Evolutionary conservation across 2,113 vertebrate species (phyloP), one percentile per base, ranked within the genome.

Genomic region (Pseudolaguvia tuberculata): DNA sequence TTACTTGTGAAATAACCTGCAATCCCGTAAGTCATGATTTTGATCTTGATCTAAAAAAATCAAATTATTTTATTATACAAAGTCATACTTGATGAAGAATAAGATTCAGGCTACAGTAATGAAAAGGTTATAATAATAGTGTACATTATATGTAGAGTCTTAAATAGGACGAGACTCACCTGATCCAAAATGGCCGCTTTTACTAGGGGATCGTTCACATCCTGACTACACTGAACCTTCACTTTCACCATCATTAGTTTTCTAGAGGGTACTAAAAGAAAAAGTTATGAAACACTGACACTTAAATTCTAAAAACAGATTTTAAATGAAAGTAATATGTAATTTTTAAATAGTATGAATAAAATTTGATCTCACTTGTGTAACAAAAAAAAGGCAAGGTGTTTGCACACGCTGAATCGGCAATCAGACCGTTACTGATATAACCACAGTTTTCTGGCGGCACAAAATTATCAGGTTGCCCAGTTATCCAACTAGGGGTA

Each of bases 371-470:
- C 6, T 62, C 6, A 42, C 7, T 10, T 18, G 42, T 52, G 15
- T 25, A 13, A 27, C 69, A 78, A 59, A 65, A 31, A 21, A 78
- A 78, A 31, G 76, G 56, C 9, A 39, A 39, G 1, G 9, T 13
- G 12, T 17, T 2, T 35, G 59, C 14, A 51, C 76, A 78, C 58
- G 4, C 0, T 42, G 20, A 13, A 50, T 72, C 55, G 23, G 5
- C 18, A 27, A 59, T 35, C 55, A 27, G 17, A 4, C 45, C 21
- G 10, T 65, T 61, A 63, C 35, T 53, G 47, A n/a, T 20, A 50
- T 27, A 67, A 48, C 27, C 75, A 45, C 76, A 78, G 47, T 53
- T 14, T 17, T 11, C 47, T 2, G 9, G 2, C 1, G 17, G 6
- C n/a, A 14, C 4, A 5, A 1, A 7, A 0, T 70, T 53, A 39